Conservation (phyloP, 2,797 vertebrate genomes). For the Gallinago stenura region DNA sequence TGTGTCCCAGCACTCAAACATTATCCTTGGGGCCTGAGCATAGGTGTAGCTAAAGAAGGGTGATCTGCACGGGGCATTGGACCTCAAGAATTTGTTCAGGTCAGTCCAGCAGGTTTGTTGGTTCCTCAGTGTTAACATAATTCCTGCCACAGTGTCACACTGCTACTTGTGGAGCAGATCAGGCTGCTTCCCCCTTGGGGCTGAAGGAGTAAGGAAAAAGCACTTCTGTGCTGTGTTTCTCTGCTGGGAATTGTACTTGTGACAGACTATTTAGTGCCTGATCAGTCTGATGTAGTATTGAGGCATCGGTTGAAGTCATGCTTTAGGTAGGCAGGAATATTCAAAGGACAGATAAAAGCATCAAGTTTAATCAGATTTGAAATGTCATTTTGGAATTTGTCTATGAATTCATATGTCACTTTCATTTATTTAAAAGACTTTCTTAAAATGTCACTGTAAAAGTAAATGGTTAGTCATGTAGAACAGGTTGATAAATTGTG, state of each 20-base stretch:
- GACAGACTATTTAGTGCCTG: neutral
- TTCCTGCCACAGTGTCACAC: neutral
- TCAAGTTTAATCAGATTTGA: neutral
- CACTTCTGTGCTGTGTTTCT: neutral
- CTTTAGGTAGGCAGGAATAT: neutral
- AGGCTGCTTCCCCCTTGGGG: neutral
- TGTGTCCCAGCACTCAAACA: neutral
- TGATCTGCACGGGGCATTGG: neutral
- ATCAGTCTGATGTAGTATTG: neutral
- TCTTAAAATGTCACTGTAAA: neutral
- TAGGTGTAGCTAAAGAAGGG: neutral
- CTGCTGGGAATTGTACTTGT: neutral
- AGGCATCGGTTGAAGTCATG: neutral
- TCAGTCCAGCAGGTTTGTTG: neutral
- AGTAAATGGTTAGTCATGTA: neutral
- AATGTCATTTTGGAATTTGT: neutral
- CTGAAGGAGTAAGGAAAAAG: neutral
- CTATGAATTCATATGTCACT: neutral
- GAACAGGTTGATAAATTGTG: neutral
- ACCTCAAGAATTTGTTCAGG: neutral
- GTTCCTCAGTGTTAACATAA: neutral
- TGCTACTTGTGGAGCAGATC: neutral
- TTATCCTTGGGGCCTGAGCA: neutral
- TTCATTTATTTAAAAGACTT: neutral
- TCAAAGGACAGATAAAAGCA: neutral